Evolutionary conservation across 1,140 invertebrate species (phyloP), one percentile per base, ranked within the genome.

Genomic region (Eriosoma lanigerum): DNA sequence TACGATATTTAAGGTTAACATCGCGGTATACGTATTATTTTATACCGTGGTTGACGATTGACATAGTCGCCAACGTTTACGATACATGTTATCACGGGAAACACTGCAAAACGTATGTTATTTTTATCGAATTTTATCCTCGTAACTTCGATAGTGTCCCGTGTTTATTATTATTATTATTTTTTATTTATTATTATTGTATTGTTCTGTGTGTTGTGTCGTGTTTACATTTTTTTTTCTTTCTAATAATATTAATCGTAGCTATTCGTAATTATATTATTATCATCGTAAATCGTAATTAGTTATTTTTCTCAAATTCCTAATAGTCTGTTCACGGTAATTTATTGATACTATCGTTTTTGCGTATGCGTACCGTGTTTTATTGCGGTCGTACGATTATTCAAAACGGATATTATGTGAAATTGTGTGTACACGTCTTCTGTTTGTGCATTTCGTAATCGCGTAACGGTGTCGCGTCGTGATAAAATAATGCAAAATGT

Each of bases 121-220:
- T 56, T 56, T 62, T 76, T 46, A 76, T 62, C 56, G 75, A 62
- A 62, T 46, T 60, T 62, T 24, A 48, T 58, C 75, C 75, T 44
- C 9, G 12, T 21, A 50, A 29, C 12, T 29, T 5, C 32, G 32
- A 38, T 38, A 38, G 32, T 38, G 32, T 38, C 3, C 15, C 24
- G 29, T 29, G 29, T 60, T 29, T 19, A 60, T 60, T 38, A 52
- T 52, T 19, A 2, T 19, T 52, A 19, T 52, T 17, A 19, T 5
- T 52, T 19, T 52, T 52, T 52, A 52, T 52, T n/a, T 21, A 12
- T 64, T 64, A n/a, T 66, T 24, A 4, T 66, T 24, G 12, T 24
- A 8, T 46, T 66, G 38, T 66, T 66, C 64, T 1, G 2, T 6
- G 2, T 8, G 10, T 46, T 62, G 60, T 19, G 60, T 32, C 5